A percentile compares a stretch with the other conserved stretches of the same genome.
Conservation (phyloP, 2,797 vertebrate species). For the Hozukius guyotensis region DNA sequence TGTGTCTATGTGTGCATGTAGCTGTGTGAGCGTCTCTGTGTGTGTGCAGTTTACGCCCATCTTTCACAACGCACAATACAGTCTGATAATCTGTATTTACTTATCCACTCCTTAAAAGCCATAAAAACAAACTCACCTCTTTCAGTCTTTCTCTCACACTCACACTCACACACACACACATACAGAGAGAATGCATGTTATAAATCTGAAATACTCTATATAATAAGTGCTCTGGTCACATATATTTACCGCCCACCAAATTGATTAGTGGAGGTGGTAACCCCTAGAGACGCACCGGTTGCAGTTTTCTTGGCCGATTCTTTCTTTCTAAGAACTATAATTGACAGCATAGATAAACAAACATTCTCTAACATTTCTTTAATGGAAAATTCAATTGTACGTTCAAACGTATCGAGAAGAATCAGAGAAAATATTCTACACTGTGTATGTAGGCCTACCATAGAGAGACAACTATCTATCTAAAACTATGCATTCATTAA, state of each 20-base stretch:
- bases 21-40: neutral
- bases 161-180: neutral
- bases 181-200: neutral
- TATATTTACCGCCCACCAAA: neutral
- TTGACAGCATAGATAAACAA: neutral
- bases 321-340: neutral
- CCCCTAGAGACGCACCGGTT: neutral
- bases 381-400: neutral
- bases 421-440: neutral
- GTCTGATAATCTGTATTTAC: conserved; percentile 46
- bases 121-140: conserved; percentile 14
- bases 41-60: conserved; percentile 28
- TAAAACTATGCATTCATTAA: neutral
- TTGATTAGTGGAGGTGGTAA: neutral
- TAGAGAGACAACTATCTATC: neutral
- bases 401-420: neutral
- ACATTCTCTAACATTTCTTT: neutral
- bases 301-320: neutral
- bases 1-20: conserved; percentile 23
- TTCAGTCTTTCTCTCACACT: neutral
- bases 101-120: conserved; percentile 44
- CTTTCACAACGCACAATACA: conserved; percentile 37
- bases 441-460: neutral
- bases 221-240: neutral
- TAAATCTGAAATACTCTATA: neutral